These are phyloP conservation scores for Malacosoma neustria DNA, from an alignment of 2,888 invertebrate species.

Conservation along the genomic window DNA sequence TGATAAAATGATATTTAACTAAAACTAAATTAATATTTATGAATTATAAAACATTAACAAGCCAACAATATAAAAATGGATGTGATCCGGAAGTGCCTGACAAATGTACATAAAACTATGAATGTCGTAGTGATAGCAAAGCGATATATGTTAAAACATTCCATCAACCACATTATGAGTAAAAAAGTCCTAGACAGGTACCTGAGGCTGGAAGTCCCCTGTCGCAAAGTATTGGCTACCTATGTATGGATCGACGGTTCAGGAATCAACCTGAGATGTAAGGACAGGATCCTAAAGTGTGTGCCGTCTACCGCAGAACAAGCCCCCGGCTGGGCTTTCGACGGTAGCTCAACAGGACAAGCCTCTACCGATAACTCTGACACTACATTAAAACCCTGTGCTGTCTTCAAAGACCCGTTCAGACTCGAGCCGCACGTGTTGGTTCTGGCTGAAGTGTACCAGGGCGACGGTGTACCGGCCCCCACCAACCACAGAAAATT, in stretches of 20 bases:
- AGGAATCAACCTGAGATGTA: slow-evolving; percentile 80
- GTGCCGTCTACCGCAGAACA: slow-evolving; percentile 70
- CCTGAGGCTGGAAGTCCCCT: slow-evolving; percentile 72
- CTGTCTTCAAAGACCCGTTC: slow-evolving; percentile 94
- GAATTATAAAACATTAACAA: too few relatives aligned
- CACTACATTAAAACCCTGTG: slow-evolving; percentile 88
- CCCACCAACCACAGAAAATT: slow-evolving; percentile 80
- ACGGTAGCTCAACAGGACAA: slow-evolving; percentile 93
- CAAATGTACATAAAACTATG: not conserved
- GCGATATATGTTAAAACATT: slow-evolving; percentile 43
- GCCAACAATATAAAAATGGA: slow-evolving; percentile 3
- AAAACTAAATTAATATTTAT: too few relatives aligned
- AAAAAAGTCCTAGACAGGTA: slow-evolving; percentile 70
- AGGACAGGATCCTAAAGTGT: slow-evolving; percentile 79
- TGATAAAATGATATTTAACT: too few relatives aligned
- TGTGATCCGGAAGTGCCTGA: not conserved
- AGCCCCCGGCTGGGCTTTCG: slow-evolving; percentile 90
- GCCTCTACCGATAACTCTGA: slow-evolving; percentile 90
- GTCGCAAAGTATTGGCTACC: slow-evolving; percentile 77
- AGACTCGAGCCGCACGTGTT: slow-evolving; percentile 89
- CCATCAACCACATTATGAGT: slow-evolving; percentile 59
- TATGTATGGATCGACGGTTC: slow-evolving; percentile 89
- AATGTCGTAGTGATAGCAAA: slow-evolving; percentile 11
- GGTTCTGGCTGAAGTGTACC: slow-evolving; percentile 88
- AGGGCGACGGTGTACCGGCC: slow-evolving; percentile 82